phyloP scores from a whole-genome alignment of 2,888 invertebrate species.

The Agrochola lota region DNA sequence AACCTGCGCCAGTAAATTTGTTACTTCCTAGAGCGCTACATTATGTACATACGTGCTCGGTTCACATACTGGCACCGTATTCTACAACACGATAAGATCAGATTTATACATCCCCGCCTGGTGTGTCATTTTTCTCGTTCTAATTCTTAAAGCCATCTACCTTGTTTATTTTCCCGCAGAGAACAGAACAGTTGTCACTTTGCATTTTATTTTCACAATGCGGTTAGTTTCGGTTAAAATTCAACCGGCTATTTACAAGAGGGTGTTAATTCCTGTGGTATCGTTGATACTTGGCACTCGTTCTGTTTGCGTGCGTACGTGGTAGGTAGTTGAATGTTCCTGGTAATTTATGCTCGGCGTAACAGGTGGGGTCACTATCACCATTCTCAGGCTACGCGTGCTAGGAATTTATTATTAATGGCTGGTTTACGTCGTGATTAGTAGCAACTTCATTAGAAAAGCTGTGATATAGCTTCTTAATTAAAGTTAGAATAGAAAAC shows the following conservation, averaged over 20 bases:
- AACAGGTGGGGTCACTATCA: conserved; percentile 55
- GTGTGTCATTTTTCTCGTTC: conserved; percentile 25
- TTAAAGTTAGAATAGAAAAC: background rate
- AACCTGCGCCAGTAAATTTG: conserved; percentile 62
- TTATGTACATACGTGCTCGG: conserved; percentile 57
- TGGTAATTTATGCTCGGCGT: conserved; percentile 51
- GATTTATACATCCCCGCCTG: conserved; percentile 47
- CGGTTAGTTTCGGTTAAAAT: conserved; percentile 4
- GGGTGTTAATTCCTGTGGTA: conserved; percentile 29
- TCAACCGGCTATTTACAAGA: conserved; percentile 1
- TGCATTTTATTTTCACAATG: conserved; percentile 2
- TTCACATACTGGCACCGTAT: conserved; percentile 47
- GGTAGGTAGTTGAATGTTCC: conserved; percentile 27
- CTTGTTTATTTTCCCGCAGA: conserved; percentile 1
- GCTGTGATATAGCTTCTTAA: conserved; percentile 12
- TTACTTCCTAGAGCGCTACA: conserved; percentile 60
- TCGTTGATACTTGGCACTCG: conserved; percentile 38
- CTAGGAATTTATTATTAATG: conserved; percentile 44
- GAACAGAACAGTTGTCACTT: background rate
- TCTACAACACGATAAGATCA: conserved; percentile 45
- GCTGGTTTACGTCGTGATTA: conserved; percentile 41
- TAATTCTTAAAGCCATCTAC: conserved; percentile 27
- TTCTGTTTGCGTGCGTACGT: conserved; percentile 48
- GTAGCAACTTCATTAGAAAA: conserved; percentile 7
- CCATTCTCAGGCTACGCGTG: conserved; percentile 42